phyloP scores from a whole-genome alignment of 2,113 vertebrate genomes.

The Oenanthe melanoleuca region DNA sequence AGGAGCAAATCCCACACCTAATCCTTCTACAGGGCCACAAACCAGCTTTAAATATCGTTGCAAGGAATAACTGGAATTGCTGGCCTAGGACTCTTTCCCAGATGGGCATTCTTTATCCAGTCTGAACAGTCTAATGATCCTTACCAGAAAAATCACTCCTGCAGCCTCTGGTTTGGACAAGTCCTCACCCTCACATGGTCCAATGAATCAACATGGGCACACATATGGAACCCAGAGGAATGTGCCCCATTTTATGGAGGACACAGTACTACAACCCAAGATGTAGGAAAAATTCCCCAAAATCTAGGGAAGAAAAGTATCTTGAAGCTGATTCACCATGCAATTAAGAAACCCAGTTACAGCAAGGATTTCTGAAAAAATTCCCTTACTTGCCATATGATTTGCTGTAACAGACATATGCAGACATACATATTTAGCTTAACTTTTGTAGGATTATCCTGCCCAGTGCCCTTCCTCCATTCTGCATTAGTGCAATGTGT shows the following conservation, averaged over 20 bases:
- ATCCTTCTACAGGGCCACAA: neutral
- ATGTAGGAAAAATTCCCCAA: neutral
- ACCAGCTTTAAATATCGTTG: neutral
- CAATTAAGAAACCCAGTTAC: neutral
- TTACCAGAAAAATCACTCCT: neutral
- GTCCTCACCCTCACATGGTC: neutral
- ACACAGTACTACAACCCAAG: neutral
- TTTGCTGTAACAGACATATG: neutral
- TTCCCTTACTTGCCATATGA: neutral
- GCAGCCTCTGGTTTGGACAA: neutral
- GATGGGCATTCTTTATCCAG: neutral
- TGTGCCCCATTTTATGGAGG: neutral
- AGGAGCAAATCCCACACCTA: neutral
- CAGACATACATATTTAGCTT: neutral
- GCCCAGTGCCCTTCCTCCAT: neutral
- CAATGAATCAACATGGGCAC: neutral
- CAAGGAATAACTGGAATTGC: neutral
- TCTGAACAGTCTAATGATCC: neutral
- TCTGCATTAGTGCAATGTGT: neutral
- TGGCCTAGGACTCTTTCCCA: neutral
- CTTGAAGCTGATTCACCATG: neutral
- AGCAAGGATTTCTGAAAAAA: neutral
- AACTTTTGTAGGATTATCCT: neutral
- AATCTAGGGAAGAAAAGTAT: neutral
- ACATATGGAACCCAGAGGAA: fast-evolving